Evolutionary conservation across 2,888 invertebrate genomes (phyloP), one percentile per base, ranked within the genome.

Genomic region (Ennomos erosarius): DNA sequence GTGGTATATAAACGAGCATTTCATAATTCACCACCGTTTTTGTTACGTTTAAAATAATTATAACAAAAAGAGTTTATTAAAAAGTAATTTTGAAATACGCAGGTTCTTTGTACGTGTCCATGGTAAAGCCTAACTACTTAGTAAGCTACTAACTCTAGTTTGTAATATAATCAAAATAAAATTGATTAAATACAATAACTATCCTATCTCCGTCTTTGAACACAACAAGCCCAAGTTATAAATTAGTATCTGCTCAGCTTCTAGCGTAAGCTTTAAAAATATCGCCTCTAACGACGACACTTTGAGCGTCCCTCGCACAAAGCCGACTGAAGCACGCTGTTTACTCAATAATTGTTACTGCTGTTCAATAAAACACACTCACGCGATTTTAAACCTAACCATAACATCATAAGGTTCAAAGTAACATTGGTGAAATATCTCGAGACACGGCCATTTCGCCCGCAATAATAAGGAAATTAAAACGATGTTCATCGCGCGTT

Each of bases 391-490:
- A 5, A 38, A 47, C 55, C 11, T 37, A n/a, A 39, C 8, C 11
- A 0, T 8, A 0, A 4, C 6, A 8, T 1, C 2, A n/a, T 40
- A 60, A 26, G 46, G 50, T 38, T 47, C 38, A 51, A 43, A 59
- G 34, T 38, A 11, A 37, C 13, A 2, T 1, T 9, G 35, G 11
- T 6, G 37, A 50, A 33, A 12, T 13, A 35, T 35, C 8, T 44
- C 16, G 10, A 44, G 37, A 34, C 40, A 26, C 9, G 11, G 55
- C 61, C 53, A 56, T 53, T 53, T 61, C 42, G 43, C 52, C 45
- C 36, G 38, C 57, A 51, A 60, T 64, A 64, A 64, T 67, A 67
- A 62, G 67, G 59, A 67, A 67, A 62, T 67, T 59, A 64, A 58
- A 60, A 52, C 44, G 62, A 37, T 61, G 58, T 46, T 52, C 58